Evolutionary conservation across 2,797 vertebrate species (phyloP).

Genomic region (Tarsius wallacei): DNA sequence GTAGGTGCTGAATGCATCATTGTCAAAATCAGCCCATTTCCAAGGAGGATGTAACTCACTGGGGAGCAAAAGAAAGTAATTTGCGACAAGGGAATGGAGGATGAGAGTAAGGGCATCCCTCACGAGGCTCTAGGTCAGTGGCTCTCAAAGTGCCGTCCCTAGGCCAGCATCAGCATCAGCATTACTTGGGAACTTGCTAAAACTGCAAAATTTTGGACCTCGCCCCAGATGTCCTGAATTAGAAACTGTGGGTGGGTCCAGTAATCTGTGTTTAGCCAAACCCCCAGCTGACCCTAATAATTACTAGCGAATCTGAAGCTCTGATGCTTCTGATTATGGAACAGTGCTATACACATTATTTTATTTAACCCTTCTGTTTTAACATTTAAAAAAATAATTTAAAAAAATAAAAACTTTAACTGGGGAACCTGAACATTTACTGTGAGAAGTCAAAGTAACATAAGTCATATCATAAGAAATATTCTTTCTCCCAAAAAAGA

Average conservation of each 20-base stretch:
- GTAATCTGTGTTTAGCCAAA: neutral
- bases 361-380: neutral
- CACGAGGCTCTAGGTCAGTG: neutral
- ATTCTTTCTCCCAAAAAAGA: neutral
- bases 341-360: neutral
- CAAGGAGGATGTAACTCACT: neutral
- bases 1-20: neutral
- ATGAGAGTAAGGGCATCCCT: neutral
- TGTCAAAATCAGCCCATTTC: constrained; percentile 18
- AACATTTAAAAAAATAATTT: neutral
- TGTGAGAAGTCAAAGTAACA: neutral
- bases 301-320: neutral
- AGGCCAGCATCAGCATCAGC: neutral
- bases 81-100: neutral
- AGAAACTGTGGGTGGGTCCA: neutral
- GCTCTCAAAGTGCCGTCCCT: neutral
- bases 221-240: neutral
- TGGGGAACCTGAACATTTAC: neutral
- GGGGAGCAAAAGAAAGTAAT: neutral
- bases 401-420: neutral
- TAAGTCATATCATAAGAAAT: neutral
- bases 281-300: neutral
- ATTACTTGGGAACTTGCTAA: neutral
- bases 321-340: neutral
- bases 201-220: neutral